Evolutionary conservation across 2,888 invertebrate genomes (phyloP).

Genomic region (Sesia apiformis): DNA sequence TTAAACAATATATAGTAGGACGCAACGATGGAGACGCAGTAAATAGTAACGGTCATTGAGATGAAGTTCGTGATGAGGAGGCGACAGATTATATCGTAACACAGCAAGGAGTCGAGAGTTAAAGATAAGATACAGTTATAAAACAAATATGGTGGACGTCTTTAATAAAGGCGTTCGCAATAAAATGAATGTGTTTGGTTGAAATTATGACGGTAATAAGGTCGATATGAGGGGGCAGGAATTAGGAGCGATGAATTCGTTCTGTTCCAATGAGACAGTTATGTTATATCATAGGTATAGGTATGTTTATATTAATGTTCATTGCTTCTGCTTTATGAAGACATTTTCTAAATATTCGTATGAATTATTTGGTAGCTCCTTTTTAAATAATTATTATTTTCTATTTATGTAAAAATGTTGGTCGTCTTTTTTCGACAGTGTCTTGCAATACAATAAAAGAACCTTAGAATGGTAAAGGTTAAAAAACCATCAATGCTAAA

Average conservation of each 20-base stretch:
- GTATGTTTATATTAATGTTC: too few relatives aligned
- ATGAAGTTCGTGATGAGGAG: conserved; percentile 9
- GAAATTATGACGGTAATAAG: conserved; percentile 42
- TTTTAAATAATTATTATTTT: too few relatives aligned
- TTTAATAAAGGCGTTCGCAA: conserved; percentile 53
- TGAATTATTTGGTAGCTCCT: too few relatives aligned
- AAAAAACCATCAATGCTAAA: too few relatives aligned
- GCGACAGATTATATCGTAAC: conserved; percentile 19
- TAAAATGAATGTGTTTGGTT: conserved; percentile 41
- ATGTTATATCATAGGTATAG: too few relatives aligned
- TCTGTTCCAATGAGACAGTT: too few relatives aligned
- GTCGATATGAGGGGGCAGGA: conserved; percentile 21
- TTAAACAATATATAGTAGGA: not conserved
- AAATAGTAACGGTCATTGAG: conserved; percentile 4
- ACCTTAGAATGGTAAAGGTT: too few relatives aligned
- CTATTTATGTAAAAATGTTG: too few relatives aligned
- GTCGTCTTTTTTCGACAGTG: too few relatives aligned
- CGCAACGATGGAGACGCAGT: not conserved
- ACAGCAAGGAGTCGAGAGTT: conserved; percentile 17
- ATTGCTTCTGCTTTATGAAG: too few relatives aligned
- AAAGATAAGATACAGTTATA: conserved; percentile 27
- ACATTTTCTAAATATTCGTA: too few relatives aligned
- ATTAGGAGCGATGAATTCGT: conserved; percentile 3
- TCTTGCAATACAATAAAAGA: too few relatives aligned
- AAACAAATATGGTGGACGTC: conserved; percentile 39